Conservation (phyloP, 1,140 invertebrate genomes). For the Micrasema minimum region DNA sequence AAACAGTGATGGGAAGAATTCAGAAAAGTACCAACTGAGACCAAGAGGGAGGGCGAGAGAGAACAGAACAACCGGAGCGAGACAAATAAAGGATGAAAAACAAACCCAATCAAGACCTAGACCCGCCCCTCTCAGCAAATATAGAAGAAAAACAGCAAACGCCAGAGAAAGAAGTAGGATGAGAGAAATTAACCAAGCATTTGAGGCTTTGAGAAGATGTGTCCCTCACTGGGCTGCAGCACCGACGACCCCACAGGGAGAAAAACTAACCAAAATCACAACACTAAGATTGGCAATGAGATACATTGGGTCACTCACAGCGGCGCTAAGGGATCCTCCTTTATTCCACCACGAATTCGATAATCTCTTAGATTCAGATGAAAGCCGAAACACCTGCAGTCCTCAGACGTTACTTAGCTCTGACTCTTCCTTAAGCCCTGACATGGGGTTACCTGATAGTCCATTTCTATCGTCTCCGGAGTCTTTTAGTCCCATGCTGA, state of each 20-base stretch:
- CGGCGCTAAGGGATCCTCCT: conserved; percentile 56
- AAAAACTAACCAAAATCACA: conserved; percentile 90
- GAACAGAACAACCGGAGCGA: conserved; percentile 2
- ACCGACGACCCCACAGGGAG: conserved; percentile 66
- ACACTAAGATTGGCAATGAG: conserved; percentile 87
- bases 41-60: conserved; percentile 55
- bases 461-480: conserved; percentile 50
- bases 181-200: conserved; percentile 89
- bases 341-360: conserved; percentile 44
- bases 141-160: conserved; percentile 89
- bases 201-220: conserved; percentile 79
- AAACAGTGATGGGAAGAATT: conserved; percentile 40
- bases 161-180: conserved; percentile 86
- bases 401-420: conserved; percentile 46
- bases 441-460: conserved; percentile 50
- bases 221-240: conserved; percentile 73
- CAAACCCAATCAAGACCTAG: conserved; percentile 69
- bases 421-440: conserved; percentile 46
- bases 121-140: conserved; percentile 88
- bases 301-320: conserved; percentile 78
- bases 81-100: conserved; percentile 26
- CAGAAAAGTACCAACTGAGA: conserved; percentile 66
- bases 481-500: conserved; percentile 49
- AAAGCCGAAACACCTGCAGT: conserved; percentile 50
- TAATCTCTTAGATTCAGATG: conserved; percentile 45